phyloP scores from a whole-genome alignment of 2,797 vertebrate species.

The Hemitrygon akajei region DNA sequence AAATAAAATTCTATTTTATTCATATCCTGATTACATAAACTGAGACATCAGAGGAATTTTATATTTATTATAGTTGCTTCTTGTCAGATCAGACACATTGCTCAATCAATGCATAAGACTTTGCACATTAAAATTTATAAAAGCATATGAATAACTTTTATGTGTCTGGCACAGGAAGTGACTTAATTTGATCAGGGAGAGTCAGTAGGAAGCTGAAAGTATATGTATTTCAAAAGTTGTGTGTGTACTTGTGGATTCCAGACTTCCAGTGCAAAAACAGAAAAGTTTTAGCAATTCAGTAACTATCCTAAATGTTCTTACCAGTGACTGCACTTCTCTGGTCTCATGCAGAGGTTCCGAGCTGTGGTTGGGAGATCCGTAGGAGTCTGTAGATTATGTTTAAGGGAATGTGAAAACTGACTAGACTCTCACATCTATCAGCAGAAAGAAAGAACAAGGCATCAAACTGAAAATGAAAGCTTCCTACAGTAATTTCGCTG shows the following conservation, averaged over 20 bases:
- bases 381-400: too few relatives aligned
- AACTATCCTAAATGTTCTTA: neutral
- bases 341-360: neutral
- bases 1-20: neutral
- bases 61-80: neutral
- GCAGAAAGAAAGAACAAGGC: too few relatives aligned
- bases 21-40: neutral
- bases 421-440: too few relatives aligned
- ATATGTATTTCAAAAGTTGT: neutral
- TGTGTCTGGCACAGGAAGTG: neutral
- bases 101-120: neutral
- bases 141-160: neutral
- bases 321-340: neutral
- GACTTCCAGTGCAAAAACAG: neutral
- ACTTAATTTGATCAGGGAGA: neutral
- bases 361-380: too few relatives aligned
- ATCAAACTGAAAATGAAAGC: too few relatives aligned
- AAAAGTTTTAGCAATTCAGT: neutral
- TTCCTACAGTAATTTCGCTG: too few relatives aligned
- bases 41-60: neutral
- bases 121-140: neutral
- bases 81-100: neutral
- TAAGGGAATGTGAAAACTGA: too few relatives aligned
- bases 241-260: too few relatives aligned
- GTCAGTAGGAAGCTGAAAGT: neutral